Conservation (phyloP, 2,888 invertebrate genomes). For the Heliconius ismenius region DNA sequence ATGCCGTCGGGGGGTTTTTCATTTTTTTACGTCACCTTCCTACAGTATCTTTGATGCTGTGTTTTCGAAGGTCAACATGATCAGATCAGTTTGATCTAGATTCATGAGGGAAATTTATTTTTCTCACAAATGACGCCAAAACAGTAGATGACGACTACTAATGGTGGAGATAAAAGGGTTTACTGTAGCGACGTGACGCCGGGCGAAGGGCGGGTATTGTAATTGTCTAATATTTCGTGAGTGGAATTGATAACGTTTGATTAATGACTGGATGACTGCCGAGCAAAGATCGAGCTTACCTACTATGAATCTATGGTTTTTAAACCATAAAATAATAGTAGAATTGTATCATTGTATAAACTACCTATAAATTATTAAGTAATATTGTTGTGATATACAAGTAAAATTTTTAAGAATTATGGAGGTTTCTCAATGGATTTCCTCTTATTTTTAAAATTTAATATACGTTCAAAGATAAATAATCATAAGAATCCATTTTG, state of each 20-base stretch:
- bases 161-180: too few relatives aligned
- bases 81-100: too few relatives aligned
- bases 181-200: slow-evolving; percentile 36
- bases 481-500: too few relatives aligned
- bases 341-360: not conserved
- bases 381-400: not conserved
- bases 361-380: slow-evolving; percentile 2
- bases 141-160: too few relatives aligned
- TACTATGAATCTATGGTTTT: not conserved
- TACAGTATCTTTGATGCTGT: too few relatives aligned
- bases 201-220: slow-evolving; percentile 58
- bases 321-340: not conserved
- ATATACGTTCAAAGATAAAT: not conserved
- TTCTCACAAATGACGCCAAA: too few relatives aligned
- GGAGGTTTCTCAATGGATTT: not conserved
- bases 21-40: too few relatives aligned
- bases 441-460: not conserved
- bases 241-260: slow-evolving; percentile 74
- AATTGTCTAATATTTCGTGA: slow-evolving; percentile 73
- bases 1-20: too few relatives aligned
- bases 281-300: not conserved
- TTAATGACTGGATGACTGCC: slow-evolving; percentile 57
- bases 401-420: not conserved
- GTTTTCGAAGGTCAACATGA: too few relatives aligned
- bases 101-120: too few relatives aligned